Conservation (phyloP, 2,113 vertebrate species). For the Eubucco bourcierii region DNA sequence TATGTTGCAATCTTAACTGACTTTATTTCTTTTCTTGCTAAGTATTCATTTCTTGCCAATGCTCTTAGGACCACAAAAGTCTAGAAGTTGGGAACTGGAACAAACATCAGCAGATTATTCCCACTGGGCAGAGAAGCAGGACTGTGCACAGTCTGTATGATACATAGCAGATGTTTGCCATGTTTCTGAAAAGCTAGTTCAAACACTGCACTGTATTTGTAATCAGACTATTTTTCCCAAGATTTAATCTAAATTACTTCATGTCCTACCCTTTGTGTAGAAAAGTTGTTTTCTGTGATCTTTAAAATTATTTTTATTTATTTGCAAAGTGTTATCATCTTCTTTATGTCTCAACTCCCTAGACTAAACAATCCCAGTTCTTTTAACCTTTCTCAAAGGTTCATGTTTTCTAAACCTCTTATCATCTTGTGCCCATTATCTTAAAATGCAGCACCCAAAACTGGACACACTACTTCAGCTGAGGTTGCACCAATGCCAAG, state of each 20-base stretch:
- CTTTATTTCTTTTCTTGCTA: not conserved
- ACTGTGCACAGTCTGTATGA: not conserved
- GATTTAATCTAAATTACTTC: not conserved
- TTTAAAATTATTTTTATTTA: not conserved
- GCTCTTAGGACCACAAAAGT: not conserved
- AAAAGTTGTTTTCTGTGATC: not conserved
- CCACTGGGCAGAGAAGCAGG: not conserved
- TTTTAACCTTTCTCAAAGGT: slow-evolving; percentile 8
- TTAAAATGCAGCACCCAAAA: not conserved
- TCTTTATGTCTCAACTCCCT: not conserved
- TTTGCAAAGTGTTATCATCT: not conserved
- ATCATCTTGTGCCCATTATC: not conserved
- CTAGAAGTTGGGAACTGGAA: not conserved
- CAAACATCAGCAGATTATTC: not conserved
- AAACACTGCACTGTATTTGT: not conserved
- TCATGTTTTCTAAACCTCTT: slow-evolving; percentile 15
- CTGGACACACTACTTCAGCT: not conserved
- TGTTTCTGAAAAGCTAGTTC: not conserved
- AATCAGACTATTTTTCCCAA: not conserved
- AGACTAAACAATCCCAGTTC: slow-evolving; percentile 4
- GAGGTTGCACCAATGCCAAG: slow-evolving; percentile 46
- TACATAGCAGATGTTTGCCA: not conserved
- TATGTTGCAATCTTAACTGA: not conserved
- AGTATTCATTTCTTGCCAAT: not conserved
- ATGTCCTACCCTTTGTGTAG: not conserved